These are phyloP conservation scores for Matsumyia berberina DNA, from an alignment of 2,888 invertebrate species.

Conservation along the genomic window DNA sequence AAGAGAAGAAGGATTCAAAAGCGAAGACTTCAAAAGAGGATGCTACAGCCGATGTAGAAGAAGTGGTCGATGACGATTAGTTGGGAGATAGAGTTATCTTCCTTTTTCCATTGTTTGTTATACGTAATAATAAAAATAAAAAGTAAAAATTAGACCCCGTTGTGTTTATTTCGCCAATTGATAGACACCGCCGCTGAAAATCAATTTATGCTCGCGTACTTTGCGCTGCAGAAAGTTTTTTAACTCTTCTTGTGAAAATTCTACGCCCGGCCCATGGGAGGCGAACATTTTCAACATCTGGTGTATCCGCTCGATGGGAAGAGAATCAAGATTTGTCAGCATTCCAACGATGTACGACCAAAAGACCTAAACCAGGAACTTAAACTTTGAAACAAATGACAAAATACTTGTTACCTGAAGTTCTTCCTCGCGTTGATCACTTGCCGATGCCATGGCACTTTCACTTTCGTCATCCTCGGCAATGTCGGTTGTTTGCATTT, in stretches of 20 bases:
- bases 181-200: constrained; percentile 94
- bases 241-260: constrained; percentile 94
- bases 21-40: constrained; percentile 80
- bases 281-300: constrained; percentile 99
- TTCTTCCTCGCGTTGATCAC: constrained; percentile 97
- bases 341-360: constrained; percentile 99
- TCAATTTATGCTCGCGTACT: constrained; percentile 94
- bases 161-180: constrained; percentile 89
- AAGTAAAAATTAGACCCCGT: background rate
- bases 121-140: constrained; percentile 21
- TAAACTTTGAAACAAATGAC: background rate
- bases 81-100: background rate
- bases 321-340: constrained; percentile 96
- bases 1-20: constrained; percentile 83
- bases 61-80: constrained; percentile 56
- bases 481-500: constrained; percentile 86
- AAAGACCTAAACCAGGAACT: constrained; percentile 85
- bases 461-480: constrained; percentile 96
- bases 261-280: constrained; percentile 94
- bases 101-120: constrained; percentile 26
- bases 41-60: constrained; percentile 54
- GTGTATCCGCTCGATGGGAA: constrained; percentile 96
- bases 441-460: constrained; percentile 97
- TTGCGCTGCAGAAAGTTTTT: constrained; percentile 95
- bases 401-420: constrained; percentile 87